Evolutionary conservation across 64 coral and sea anemone species (phyloP).

Genomic region (Anthopleura sola): DNA sequence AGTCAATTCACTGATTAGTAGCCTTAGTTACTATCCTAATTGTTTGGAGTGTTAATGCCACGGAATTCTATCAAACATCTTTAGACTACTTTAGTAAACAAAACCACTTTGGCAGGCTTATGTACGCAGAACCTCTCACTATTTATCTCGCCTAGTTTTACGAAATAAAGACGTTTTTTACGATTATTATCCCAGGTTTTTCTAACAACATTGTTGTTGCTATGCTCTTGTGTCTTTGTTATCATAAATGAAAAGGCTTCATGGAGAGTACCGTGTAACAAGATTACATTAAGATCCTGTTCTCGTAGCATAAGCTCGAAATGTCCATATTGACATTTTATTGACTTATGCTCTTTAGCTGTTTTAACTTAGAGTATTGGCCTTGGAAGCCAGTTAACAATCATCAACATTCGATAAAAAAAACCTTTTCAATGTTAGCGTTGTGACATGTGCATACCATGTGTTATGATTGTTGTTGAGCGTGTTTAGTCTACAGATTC

Average conservation of each 20-base stretch:
- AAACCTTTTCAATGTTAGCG: background rate
- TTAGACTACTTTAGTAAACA: background rate
- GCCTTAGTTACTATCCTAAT: background rate
- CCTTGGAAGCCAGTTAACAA: background rate
- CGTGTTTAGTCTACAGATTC: background rate
- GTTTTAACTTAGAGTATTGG: background rate
- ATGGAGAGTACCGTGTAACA: background rate
- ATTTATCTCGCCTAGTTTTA: background rate
- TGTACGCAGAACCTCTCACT: background rate
- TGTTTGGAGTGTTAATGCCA: conserved; percentile 4
- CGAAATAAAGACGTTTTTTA: background rate
- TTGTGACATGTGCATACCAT: background rate
- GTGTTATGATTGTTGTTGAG: background rate
- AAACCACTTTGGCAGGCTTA: background rate
- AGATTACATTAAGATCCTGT: background rate
- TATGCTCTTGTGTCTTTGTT: background rate
- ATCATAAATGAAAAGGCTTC: background rate
- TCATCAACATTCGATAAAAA: background rate
- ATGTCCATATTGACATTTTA: background rate
- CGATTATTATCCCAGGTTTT: background rate
- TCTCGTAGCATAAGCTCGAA: background rate
- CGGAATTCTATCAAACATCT: background rate
- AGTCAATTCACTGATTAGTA: conserved; percentile 3
- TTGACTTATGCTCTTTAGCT: background rate
- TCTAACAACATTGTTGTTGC: background rate